Evolutionary conservation across 1,140 invertebrate genomes (phyloP), one percentile per base, ranked within the genome.

Genomic region (Pararge aegeria): DNA sequence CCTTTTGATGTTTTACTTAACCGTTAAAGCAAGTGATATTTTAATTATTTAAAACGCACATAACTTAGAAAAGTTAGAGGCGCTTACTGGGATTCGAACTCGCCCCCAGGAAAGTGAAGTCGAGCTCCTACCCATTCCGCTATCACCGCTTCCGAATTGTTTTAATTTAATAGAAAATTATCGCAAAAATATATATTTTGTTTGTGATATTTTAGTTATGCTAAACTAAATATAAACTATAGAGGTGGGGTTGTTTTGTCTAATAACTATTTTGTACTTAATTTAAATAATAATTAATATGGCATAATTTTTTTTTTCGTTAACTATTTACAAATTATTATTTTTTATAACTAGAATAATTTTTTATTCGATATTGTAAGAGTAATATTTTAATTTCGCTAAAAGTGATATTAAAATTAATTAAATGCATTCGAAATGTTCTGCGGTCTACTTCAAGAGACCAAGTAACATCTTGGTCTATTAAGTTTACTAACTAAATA

Each of bases 261-360:
- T 62, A 56, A 59, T 10, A 64, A 55, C 65, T 78, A 74, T 56
- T 68, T 78, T 76, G 76, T 78, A 78, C 76, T 78, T 34, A 34
- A 34, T 34, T 34, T 34, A 12, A 34, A 34, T 34, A 61, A 66
- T 75, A 50, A 58, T 61, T 77, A 80, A 70, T 78, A 80, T 80
- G 75, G 75, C 75, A 68, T 68, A 61, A 44, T 70, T 60, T 68
- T 67, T 55, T 63, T 56, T 73, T n/a, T n/a, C n/a, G 27, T 27
- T 38, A 9, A 42, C 15, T 76, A 80, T 80, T 55, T 75, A 78
- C 70, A 80, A 49, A 24, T 34, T 20, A 27, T 50, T 27, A 7
- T 27, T 9, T 27, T 34, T 12, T 30, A 57, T 49, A 60, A 54
- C 51, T 52, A 53, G 46, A 61, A 38, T 27, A 27, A 24, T 58